Evolutionary conservation across 2,888 invertebrate genomes (phyloP), one percentile per base, ranked within the genome.

Genomic region (Drosophila greeni): DNA sequence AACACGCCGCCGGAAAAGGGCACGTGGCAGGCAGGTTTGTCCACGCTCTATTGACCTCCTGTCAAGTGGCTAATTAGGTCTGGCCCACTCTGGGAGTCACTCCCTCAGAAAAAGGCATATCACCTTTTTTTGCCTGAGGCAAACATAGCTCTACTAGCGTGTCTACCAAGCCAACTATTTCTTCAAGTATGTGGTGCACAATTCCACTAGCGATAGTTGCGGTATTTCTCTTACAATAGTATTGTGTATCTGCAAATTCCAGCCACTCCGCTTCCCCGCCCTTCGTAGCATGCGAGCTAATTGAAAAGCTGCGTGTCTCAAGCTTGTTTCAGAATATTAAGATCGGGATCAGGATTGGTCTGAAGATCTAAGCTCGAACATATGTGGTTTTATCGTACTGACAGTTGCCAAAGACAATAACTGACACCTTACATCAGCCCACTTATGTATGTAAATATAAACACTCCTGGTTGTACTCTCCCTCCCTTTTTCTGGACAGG

Each of bases 351-450:
- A 12, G 31, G n/a, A n/a, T 55, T 18, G n/a, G 18, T 9, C 11
- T 40, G 9, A 6, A 9, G 56, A 56, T 20, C 24, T 16, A 1
- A 6, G 26, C 29, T 45, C 7, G 26, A 18, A 4, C 57, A 36
- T 65, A 68, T 75, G 83, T 76, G 81, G 81, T 69, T 75, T 82
- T 80, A 72, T 78, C 73, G 31, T 33, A 66, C 48, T 73, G 83
- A 76, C 75, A 80, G 73, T 73, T 79, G 77, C 76, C 75, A 69
- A 67, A 72, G 79, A 49, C 72, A 57, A 66, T 67, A 75, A 75
- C 73, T 72, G 81, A 80, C 81, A 80, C 67, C 64, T 77, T 71
- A 82, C 82, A 82, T 75, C 71, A 55, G 48, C 36, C 68, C 74
- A 76, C 65, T 66, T 71, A 61, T 56, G 57, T 14, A 14, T 26